Conservation (phyloP, 1,140 invertebrate species). For the Drosophila tsacasi region DNA sequence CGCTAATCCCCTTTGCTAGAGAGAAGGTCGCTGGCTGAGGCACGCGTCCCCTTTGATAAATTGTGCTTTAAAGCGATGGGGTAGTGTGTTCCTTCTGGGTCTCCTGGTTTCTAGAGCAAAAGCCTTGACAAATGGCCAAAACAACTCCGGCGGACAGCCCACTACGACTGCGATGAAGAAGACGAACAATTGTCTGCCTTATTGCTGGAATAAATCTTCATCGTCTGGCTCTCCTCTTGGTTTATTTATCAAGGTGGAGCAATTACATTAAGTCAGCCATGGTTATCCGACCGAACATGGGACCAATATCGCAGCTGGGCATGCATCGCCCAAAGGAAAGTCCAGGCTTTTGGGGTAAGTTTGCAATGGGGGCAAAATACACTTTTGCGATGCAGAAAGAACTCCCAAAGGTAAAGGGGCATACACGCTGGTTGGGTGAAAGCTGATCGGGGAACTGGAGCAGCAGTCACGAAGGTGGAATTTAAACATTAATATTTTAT, state of each 20-base stretch:
- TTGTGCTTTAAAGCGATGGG: conserved; percentile 75
- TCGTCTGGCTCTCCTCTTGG: conserved; percentile 43
- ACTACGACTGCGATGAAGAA: conserved; percentile 14
- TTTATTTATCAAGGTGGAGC: conserved; percentile 75
- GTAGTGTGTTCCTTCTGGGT: background rate
- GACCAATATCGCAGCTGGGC: conserved; percentile 57
- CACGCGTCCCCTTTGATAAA: conserved; percentile 70
- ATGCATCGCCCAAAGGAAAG: conserved; percentile 42
- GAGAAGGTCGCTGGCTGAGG: conserved; percentile 45
- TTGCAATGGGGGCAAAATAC: conserved; percentile 87
- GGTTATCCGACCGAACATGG: conserved; percentile 40
- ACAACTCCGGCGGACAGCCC: conserved; percentile 60
- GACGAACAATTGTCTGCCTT: conserved; percentile 47
- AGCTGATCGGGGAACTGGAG: conserved; percentile 94
- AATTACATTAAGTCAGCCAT: conserved; percentile 73
- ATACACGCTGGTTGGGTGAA: conserved; percentile 94
- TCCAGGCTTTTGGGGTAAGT: background rate
- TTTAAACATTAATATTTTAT: conserved; percentile 3
- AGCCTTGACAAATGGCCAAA: conserved; percentile 74
- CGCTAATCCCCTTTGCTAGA: conserved; percentile 51
- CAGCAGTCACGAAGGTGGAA: conserved; percentile 89
- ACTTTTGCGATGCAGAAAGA: conserved; percentile 93
- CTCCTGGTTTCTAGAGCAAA: conserved; percentile 35
- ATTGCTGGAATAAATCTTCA: conserved; percentile 81
- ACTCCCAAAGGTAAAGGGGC: conserved; percentile 96